Conservation (phyloP, 2,888 invertebrate species). For the Dasypogon diadema region DNA sequence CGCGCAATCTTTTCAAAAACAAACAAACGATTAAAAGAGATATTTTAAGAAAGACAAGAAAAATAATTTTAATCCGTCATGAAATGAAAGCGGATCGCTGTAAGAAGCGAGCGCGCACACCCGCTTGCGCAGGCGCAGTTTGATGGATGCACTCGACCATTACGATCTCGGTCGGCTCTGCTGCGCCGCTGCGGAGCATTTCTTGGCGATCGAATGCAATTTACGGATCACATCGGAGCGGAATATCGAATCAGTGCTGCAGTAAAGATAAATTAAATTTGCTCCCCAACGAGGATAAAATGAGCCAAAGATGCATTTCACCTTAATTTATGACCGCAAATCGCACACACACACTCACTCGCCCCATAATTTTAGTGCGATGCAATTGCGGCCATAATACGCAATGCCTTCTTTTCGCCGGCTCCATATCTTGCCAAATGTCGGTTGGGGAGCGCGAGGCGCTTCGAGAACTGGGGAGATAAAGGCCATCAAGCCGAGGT, state of each 20-base stretch:
- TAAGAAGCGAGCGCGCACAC: background rate
- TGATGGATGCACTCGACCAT: slow-evolving; percentile 19
- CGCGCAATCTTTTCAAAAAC: background rate
- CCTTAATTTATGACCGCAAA: slow-evolving; percentile 40
- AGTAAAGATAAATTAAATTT: slow-evolving; percentile 33
- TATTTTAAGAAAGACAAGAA: slow-evolving; percentile 4
- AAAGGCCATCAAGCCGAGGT: background rate
- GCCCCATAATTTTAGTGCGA: background rate
- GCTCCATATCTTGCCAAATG: background rate
- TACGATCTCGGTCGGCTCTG: background rate
- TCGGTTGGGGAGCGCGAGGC: background rate
- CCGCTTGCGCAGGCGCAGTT: slow-evolving; percentile 7
- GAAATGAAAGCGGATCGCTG: slow-evolving; percentile 31
- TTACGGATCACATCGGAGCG: background rate
- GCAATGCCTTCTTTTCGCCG: background rate
- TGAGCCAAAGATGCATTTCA: slow-evolving; percentile 32
- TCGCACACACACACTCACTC: background rate
- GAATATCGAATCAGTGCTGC: background rate
- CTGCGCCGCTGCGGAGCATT: background rate
- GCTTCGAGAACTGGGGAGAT: background rate
- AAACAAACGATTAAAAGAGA: background rate
- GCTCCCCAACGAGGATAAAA: slow-evolving; percentile 30
- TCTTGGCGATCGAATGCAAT: background rate
- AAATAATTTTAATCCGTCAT: slow-evolving; percentile 36
- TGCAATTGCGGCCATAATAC: background rate